These are phyloP conservation scores for Caenorhabditis japonica DNA, from an alignment of 2,888 invertebrate genomes.

Conservation along the genomic window DNA sequence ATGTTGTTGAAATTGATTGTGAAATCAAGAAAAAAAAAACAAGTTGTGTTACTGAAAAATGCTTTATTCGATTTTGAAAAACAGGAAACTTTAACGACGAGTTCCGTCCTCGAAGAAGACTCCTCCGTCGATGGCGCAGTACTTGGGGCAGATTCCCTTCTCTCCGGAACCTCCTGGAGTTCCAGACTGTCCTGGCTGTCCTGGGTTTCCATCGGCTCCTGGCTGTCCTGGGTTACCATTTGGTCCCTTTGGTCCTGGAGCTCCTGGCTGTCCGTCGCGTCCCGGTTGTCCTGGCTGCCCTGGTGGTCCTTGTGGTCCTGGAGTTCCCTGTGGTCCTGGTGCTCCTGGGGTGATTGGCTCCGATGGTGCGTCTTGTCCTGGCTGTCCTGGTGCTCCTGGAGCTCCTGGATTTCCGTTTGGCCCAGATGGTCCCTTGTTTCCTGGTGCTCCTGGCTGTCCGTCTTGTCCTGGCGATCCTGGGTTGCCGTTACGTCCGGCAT, in stretches of 20 bases:
- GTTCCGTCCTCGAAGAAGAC: slow-evolving; percentile 76
- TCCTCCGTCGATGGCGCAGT: slow-evolving; percentile 75
- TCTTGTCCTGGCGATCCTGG: slow-evolving; percentile 66
- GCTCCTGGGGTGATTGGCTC: slow-evolving; percentile 67
- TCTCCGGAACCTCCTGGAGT: slow-evolving; percentile 65
- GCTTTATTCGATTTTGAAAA: too few relatives aligned
- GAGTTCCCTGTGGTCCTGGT: slow-evolving; percentile 67
- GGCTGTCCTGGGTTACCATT: slow-evolving; percentile 62
- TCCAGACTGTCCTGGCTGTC: slow-evolving; percentile 56
- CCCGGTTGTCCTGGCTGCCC: slow-evolving; percentile 66
- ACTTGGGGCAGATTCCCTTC: slow-evolving; percentile 75
- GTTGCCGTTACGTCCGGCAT: slow-evolving; percentile 59
- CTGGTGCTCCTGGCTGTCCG: slow-evolving; percentile 57
- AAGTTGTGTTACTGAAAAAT: too few relatives aligned
- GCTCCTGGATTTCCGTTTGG: slow-evolving; percentile 67
- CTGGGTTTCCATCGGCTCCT: slow-evolving; percentile 63
- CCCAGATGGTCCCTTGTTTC: slow-evolving; percentile 69
- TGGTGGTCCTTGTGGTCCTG: slow-evolving; percentile 70
- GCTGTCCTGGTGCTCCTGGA: slow-evolving; percentile 70
- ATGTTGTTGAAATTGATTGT: too few relatives aligned
- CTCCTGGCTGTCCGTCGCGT: slow-evolving; percentile 64
- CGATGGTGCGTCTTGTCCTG: slow-evolving; percentile 67
- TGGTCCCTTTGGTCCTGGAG: slow-evolving; percentile 65
- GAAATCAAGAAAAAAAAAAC: too few relatives aligned
- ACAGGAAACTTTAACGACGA: slow-evolving; percentile 52